Percentiles rank a stretch among this genome's conserved stretches.
phyloP scores from a whole-genome alignment of 2,113 vertebrate species.

The Trichomycterus rosablanca region DNA sequence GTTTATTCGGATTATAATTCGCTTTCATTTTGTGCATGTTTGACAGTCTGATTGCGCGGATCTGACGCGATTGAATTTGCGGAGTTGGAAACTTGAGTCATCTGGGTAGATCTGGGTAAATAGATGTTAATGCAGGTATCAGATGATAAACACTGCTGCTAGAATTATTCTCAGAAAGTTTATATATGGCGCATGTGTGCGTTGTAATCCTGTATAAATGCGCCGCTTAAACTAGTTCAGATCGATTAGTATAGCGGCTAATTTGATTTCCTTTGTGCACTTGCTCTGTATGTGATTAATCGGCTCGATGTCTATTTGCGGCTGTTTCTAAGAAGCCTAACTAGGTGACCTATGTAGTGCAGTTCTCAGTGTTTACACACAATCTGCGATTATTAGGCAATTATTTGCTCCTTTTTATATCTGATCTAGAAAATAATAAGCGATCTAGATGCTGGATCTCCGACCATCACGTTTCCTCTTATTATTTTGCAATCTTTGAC shows the following conservation, averaged over 20 bases:
- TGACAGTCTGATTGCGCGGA: neutral
- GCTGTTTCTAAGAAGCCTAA: neutral
- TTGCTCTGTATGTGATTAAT: neutral
- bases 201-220: too few relatives aligned
- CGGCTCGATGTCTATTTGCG: neutral
- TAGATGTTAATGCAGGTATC: neutral
- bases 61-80: constrained; percentile 2
- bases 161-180: too few relatives aligned
- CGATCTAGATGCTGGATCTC: neutral
- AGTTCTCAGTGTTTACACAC: neutral
- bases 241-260: too few relatives aligned
- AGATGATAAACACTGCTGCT: neutral
- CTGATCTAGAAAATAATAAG: too few relatives aligned
- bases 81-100: constrained; percentile 4
- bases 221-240: too few relatives aligned
- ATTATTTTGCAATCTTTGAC: neutral
- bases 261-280: neutral
- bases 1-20: neutral
- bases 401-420: neutral
- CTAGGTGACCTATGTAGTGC: neutral
- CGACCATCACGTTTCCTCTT: neutral
- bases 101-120: neutral
- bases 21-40: neutral
- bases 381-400: neutral
- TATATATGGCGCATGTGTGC: too few relatives aligned